Base-by-base conservation (phyloP, 1,140 invertebrate species). In the Laodelphax striatellus region DNA sequence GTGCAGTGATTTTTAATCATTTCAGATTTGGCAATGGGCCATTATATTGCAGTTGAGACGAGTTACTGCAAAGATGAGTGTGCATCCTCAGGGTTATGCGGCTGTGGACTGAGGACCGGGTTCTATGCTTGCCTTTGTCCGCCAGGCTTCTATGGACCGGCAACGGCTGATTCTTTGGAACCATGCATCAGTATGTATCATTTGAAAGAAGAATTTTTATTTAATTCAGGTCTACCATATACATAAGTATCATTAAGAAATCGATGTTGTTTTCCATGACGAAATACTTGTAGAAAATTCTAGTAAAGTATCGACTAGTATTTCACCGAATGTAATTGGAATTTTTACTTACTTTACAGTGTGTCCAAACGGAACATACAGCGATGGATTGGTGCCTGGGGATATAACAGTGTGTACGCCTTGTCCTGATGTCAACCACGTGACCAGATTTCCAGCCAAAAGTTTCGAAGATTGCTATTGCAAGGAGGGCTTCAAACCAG, bases 71-170 rank as follows among this genome's bases (percentile, higher is more conserved):
- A 70, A 10, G 68, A 74, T 38, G 87, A 84, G 64, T 85, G 83
- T 68, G 82, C 85, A 68, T 63, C 70, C 17, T 72, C 74, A 50
- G 83, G 84, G 13, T 70, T 73, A 5, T 88, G 85, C 66, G 75
- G 77, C 10, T 88, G 85, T 70, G 84, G 83, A 0, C 84, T 80
- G 4, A 76, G 80, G 21, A 83, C 82, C 2, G 85, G 85, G 2
- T 80, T 83, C 61, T 87, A 84, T 68, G 75, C 80, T 19, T 88
- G 85, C 64, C 70, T 84, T 6, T 88, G 85, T 66, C 75, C 76
- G 19, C 68, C 74, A 5, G 86, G 85, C 16, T 83, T 79, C 64
- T 86, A 81, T 69, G 86, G 86, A 24, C 79, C 77, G 21, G 86
- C 85, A 5, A 55, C 52, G 24, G 16, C 21, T 9, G 52, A 60